Evolutionary conservation across 2,113 vertebrate species (phyloP).

Genomic region (Syngnathus typhle): DNA sequence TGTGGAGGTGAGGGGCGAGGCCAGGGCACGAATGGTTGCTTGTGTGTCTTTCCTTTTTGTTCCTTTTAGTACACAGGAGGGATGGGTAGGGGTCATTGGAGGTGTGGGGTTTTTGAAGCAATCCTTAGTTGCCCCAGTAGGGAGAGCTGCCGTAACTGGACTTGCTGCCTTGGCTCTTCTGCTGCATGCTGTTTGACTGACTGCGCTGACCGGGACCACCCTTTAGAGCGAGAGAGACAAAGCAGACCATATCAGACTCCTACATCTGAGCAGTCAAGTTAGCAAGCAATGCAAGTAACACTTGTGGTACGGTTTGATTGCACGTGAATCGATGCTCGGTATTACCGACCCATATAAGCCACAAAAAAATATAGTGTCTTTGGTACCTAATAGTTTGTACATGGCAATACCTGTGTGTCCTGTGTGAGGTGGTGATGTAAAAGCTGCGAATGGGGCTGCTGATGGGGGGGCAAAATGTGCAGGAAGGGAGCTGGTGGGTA

Average conservation of each 20-base stretch:
- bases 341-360: too few species aligned
- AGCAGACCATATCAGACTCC: not conserved
- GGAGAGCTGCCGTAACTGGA: slow-evolving; percentile 73
- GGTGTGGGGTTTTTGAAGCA: slow-evolving; percentile 6
- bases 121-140: slow-evolving; percentile 74
- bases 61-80: slow-evolving; percentile 29
- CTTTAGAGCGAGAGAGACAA: slow-evolving; percentile 27
- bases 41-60: slow-evolving; percentile 37
- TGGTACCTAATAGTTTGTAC: too few species aligned
- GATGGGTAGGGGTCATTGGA: slow-evolving; percentile 31
- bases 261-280: too few species aligned
- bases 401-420: slow-evolving; percentile 65
- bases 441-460: slow-evolving; percentile 94
- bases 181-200: slow-evolving; percentile 74
- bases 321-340: too few species aligned
- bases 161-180: slow-evolving; percentile 75
- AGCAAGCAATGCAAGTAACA: too few species aligned
- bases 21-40: slow-evolving; percentile 34
- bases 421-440: slow-evolving; percentile 82
- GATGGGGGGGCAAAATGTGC: slow-evolving; percentile 89
- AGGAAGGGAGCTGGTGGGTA: slow-evolving; percentile 86
- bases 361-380: too few species aligned
- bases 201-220: slow-evolving; percentile 69
- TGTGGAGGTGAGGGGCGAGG: slow-evolving; percentile 51
- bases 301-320: too few species aligned